phyloP scores from a whole-genome alignment of 2,888 invertebrate species.

The Melanophora roralis region DNA sequence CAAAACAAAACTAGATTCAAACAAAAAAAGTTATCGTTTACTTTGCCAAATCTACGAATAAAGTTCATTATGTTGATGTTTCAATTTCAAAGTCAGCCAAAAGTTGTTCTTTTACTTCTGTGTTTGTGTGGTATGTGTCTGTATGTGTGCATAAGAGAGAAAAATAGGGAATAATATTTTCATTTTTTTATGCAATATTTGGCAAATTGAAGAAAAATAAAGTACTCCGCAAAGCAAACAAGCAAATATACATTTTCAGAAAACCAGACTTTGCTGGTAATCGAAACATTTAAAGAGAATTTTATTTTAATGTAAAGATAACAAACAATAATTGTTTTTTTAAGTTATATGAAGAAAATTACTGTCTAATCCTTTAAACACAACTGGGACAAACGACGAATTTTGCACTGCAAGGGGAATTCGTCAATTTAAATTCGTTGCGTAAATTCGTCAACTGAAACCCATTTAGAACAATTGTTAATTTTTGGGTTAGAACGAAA shows the following conservation, averaged over 20 bases:
- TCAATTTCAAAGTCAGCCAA: conserved; percentile 61
- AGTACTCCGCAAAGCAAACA: background rate
- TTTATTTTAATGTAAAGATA: conserved; percentile 43
- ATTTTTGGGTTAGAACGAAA: no score
- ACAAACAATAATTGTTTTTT: conserved; percentile 22
- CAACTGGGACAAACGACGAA: no score
- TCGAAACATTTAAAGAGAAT: conserved; percentile 31
- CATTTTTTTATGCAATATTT: conserved; percentile 41
- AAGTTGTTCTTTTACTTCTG: conserved; percentile 37
- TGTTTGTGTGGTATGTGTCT: background rate
- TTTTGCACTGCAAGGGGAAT: no score
- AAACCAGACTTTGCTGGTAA: background rate
- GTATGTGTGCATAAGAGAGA: no score
- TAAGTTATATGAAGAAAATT: no score
- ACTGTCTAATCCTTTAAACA: no score
- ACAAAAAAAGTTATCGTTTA: conserved; percentile 7
- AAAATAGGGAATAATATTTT: background rate
- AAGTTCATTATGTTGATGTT: conserved; percentile 30
- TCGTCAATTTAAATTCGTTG: no score
- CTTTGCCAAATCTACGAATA: conserved; percentile 12
- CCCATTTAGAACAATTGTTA: no score
- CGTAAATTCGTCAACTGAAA: no score
- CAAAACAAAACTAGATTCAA: background rate
- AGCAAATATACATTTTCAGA: background rate
- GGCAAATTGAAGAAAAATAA: background rate